Evolutionary conservation across 2,888 invertebrate species (phyloP), one percentile per base, ranked within the genome.

Genomic region (Coelinius sp.): DNA sequence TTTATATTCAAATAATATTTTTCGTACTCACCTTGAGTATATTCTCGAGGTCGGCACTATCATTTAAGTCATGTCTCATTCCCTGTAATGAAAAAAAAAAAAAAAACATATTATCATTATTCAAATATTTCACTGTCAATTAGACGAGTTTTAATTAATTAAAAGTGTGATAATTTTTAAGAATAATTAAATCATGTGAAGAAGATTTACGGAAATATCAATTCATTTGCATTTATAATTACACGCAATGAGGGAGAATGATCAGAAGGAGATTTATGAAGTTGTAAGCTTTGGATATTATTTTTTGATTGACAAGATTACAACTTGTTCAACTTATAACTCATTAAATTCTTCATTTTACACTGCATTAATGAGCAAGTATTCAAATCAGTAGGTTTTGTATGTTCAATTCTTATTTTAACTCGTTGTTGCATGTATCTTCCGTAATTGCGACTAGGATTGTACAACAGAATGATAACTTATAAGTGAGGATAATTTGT

Each of bases 11-110:
- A 17, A 25, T 38, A 41, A 49, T 35, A 22, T 59, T 35, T 35
- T 59, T 7, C 1, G 35, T 20, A 31, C 84, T 88, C 86, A 92
- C 93, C 91, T 92, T 92, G 83, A 93, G 89, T 85, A 93, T 93
- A 87, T 90, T 91, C 86, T 93, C 92, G 85, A 92, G 90, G 80
- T 90, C 89, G 77, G 90, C 89, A 84, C 89, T 90, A 84, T 91
- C 91, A 81, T 90, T 90, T 81, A 89, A 89, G 71, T 84, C 84
- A 71, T 86, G 85, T 79, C 87, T 87, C 77, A 87, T 82, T 71
- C 81, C 86, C 88, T 89, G 83, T 63, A 86, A 86, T 35, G 74
- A 67, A 77, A 77, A 78, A 20, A 64, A 49, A 17, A 46, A 67
- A 56, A 25, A 72, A 17, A 27, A 63, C 20, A 27, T 6, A 56